Evolutionary conservation across 2,888 invertebrate species (phyloP), one percentile per base, ranked within the genome.

Genomic region (Drosophila melanosoma): DNA sequence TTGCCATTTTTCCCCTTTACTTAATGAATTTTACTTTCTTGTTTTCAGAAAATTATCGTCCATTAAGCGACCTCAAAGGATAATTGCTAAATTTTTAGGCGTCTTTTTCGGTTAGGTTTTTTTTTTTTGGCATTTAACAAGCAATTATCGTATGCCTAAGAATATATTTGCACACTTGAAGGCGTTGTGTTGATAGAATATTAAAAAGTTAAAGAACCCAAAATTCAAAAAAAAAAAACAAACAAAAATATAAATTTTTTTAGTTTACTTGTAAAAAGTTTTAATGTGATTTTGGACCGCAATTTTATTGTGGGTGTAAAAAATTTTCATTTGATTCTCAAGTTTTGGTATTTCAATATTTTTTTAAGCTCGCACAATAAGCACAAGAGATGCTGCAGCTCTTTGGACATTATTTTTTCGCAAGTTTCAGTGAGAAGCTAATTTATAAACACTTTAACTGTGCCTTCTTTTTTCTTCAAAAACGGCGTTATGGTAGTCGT

Each of bases 11-110:
- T 32, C 42, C 7, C 57, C 70, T 52, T 89, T 86, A 86, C 86
- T 89, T 71, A 83, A 85, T 76, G 70, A 64, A 72, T 66, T 71
- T 81, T 45, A 53, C 36, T 72, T 80, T 82, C 58, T 23, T 53
- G 65, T 23, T 53, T 61, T 56, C 68, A 32, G 51, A 51, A 54
- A 65, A 58, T 67, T 49, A n/a, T 58, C 54, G 58, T 76, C 72
- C 63, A 77, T 76, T 72, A 62, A 36, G 57, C 59, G 10, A 36
- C 59, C 69, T 81, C 60, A 75, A 87, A 72, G 82, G 69, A 72
- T 82, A 87, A 87, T 87, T 89, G 60, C 49, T 48, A 62, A 64
- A 33, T 78, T 66, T 65, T 58, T 33, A 23, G 17, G 10, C 20
- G n/a, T 15, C 17, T 49, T 38, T 54, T 36, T 15, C 23, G 20